phyloP scores from a whole-genome alignment of 2,113 vertebrate genomes.

The Desmodus rotundus region DNA sequence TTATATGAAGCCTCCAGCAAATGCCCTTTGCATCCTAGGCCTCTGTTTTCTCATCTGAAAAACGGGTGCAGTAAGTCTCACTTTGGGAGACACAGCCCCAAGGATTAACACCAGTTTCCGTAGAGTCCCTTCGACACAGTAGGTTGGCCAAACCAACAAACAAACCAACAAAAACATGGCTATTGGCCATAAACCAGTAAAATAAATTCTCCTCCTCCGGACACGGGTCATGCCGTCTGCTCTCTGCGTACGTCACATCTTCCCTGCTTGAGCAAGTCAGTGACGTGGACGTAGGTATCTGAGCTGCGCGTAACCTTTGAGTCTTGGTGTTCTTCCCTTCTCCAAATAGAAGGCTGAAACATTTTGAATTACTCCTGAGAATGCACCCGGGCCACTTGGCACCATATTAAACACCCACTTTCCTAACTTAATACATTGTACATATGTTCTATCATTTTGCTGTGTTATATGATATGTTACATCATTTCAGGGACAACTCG shows the following conservation, averaged over 20 bases:
- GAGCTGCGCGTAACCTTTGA: rapidly evolving
- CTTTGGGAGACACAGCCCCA: no score
- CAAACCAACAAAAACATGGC: neutral
- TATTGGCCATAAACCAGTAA: neutral
- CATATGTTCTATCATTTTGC: neutral
- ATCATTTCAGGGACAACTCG: rapidly evolving
- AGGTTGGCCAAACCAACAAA: neutral
- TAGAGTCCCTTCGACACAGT: no score
- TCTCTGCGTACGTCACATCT: rapidly evolving
- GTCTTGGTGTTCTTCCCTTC: neutral
- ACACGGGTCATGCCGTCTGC: neutral
- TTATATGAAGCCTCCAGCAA: neutral
- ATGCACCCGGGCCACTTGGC: no score
- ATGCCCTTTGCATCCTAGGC: neutral
- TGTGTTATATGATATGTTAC: no score
- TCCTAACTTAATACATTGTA: neutral
- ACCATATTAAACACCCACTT: neutral
- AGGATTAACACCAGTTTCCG: neutral
- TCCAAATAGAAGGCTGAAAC: neutral
- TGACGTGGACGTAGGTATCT: neutral
- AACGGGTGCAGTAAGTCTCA: rapidly evolving
- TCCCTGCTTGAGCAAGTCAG: no score
- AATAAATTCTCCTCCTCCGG: neutral
- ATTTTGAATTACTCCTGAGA: neutral
- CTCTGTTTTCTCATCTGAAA: neutral